A percentile compares a stretch with the other conserved stretches of the same genome.
Conservation (phyloP, 2,888 invertebrate genomes). For the Emmelina monodactyla region DNA sequence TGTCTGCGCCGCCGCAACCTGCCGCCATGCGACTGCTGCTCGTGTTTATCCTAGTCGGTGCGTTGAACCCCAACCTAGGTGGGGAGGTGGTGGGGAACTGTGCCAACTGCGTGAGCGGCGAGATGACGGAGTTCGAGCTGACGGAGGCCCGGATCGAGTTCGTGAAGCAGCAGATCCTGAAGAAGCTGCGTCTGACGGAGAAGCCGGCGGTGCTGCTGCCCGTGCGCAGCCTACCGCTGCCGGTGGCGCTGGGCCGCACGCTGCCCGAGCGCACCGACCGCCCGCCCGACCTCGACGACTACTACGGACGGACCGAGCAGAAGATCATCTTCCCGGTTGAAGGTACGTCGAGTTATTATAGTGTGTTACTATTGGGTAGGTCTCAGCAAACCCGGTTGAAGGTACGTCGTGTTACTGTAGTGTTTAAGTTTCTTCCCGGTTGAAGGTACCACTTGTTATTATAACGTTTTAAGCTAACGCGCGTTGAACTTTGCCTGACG, state of each 20-base stretch:
- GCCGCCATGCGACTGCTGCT: conserved; percentile 32
- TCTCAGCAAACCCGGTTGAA: no score
- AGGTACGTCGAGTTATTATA: no score
- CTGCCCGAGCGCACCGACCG: conserved; percentile 63
- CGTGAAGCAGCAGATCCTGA: conserved; percentile 84
- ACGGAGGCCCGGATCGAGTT: conserved; percentile 79
- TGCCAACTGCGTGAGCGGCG: conserved; percentile 49
- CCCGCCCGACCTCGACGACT: conserved; percentile 74
- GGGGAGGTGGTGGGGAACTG: conserved; percentile 39
- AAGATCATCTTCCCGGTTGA: conserved; percentile 82
- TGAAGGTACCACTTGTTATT: no score
- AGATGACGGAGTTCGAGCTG: conserved; percentile 60
- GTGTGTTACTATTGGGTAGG: no score
- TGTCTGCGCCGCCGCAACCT: conserved; percentile 39
- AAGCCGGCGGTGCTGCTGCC: conserved; percentile 73
- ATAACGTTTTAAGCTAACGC: no score
- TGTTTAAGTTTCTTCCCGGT: no score
- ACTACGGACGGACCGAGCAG: conserved; percentile 84
- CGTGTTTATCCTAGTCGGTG: conserved; percentile 34
- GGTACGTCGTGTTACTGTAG: no score
- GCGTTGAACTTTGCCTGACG: no score
- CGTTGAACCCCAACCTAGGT: conserved; percentile 31
- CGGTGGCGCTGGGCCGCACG: conserved; percentile 77
- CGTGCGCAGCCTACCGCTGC: conserved; percentile 73
- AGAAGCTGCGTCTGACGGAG: conserved; percentile 78